Base-by-base conservation (phyloP, 2,888 invertebrate species). In the Ormyrus nitidulus region DNA sequence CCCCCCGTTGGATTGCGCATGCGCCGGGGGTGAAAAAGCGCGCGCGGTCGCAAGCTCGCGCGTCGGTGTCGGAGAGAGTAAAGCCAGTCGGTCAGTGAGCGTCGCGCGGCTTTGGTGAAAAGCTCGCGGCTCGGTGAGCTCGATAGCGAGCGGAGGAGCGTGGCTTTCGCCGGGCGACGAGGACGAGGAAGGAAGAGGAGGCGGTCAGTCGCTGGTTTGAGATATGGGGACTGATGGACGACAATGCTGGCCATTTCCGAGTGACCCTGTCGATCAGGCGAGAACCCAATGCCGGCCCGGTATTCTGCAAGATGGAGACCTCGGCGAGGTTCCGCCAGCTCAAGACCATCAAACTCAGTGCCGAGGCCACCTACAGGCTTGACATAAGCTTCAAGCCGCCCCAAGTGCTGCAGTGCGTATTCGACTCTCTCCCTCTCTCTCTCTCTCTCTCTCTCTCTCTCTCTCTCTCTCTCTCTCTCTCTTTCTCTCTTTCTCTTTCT, bases 231-330 rank as follows among this genome's bases (percentile, higher is more conserved):
- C 82, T 81, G 85, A 89, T 89, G 89, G 86, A 87, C 83, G 88
- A 86, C 86, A 85, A 86, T 86, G 88, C 86, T 86, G 86, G 87
- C 62, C 88, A 89, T 86, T 92, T 92, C 87, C 92, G 92, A 84
- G 91, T 92, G 82, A 92, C 91, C 81, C 85, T 93, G 83, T 91
- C 91, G 79, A 88, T 93, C 77, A 89, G 90, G 83, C 91, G 91
- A 85, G 92, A 92, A 85, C 91, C 92, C 19, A 91, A 90, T 58
- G 91, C 91, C 56, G 89, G 90, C 79, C 91, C 92, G 56, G 92
- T 93, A 44, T 92, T 91, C 86, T 92, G 92, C 87, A 93, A 93
- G 85, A 92, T 92, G 89, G 93, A 93, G 85, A 93, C 92, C 19
- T 88, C 89, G 46, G 91, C 92, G 80, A 90, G 92, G 77, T 93